Evolutionary conservation across 2,888 invertebrate genomes (phyloP).

Genomic region (Eupelmus urozonus): DNA sequence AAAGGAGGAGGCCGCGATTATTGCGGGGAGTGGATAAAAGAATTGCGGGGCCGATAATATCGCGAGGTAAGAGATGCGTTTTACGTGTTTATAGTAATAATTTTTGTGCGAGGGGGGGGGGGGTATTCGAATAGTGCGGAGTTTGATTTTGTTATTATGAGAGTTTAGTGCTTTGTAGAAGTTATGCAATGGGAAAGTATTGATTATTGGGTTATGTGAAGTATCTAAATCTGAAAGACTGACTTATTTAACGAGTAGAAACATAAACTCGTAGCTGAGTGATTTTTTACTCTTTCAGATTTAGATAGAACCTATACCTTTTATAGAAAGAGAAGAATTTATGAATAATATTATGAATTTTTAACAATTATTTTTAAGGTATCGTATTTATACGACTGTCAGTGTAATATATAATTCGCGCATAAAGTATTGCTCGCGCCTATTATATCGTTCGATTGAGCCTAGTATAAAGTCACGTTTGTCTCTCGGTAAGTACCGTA

Average conservation of each 20-base stretch:
- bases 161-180: background rate
- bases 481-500: background rate
- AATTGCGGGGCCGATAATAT: constrained; percentile 36
- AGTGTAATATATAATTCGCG: background rate
- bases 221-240: background rate
- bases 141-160: background rate
- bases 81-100: constrained; percentile 36
- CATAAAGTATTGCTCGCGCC: background rate
- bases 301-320: too few species aligned
- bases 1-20: background rate
- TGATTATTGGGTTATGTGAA: too few species aligned
- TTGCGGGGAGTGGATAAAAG: constrained; percentile 35
- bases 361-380: too few species aligned
- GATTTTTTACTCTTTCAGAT: too few species aligned
- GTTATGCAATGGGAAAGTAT: background rate
- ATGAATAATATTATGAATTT: background rate
- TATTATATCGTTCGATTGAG: constrained; percentile 7
- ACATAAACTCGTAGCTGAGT: too few species aligned
- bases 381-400: too few species aligned
- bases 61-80: background rate
- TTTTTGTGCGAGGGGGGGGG: constrained; percentile 7
- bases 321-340: background rate
- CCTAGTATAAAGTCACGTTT: background rate
- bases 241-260: too few species aligned
- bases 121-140: background rate